Evolutionary conservation across 2,113 vertebrate species (phyloP), one percentile per base, ranked within the genome.

Genomic region (Zapornia atra): DNA sequence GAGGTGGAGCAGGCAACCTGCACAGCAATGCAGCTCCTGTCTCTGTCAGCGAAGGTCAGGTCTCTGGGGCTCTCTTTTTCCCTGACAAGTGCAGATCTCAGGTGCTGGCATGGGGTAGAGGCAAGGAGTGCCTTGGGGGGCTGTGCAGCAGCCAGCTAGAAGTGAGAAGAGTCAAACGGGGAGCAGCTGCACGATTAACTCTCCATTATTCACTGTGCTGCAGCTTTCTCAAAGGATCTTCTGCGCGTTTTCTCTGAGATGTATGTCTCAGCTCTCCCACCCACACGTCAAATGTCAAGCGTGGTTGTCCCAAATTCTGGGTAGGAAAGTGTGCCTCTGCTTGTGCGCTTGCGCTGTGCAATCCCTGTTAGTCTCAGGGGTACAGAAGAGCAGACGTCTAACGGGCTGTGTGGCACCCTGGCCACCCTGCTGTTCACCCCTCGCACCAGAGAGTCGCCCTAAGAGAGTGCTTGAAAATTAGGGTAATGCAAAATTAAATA

Each of bases 281-380:
- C 19, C 17, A 4, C 3, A 0, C 1, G 4, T 18, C 0, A 0
- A 46, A 57, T 8, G 14, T n/a, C 40, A 66, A 17, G 11, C 0
- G 1, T 12, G 22, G 22, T 56, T 5, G 2, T 21, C 66, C 42
- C 42, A 71, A 26, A 82, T 71, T 68, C 56, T n/a, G 22, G n/a
- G 10, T 12, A 19, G 15, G 50, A 19, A 61, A 1, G 21, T 24
- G 60, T 46, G 44, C 22, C 38, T 46, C 17, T 25, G 10, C 46
- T 34, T 13, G 1, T 3, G 12, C 0, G 0, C 28, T 75, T 71
- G 28, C 0, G 0, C 36, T 18, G 31, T 59, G 12, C 20, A 31
- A 5, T 46, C 53, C 17, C 34, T 31, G 20, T 20, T 54, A 36
- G 26, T 61, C 34, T 34, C 34, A 25, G 48, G 6, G 36, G 10